Evolutionary conservation across 2,113 vertebrate species (phyloP).

Genomic region (Oncorhynchus clarkii): DNA sequence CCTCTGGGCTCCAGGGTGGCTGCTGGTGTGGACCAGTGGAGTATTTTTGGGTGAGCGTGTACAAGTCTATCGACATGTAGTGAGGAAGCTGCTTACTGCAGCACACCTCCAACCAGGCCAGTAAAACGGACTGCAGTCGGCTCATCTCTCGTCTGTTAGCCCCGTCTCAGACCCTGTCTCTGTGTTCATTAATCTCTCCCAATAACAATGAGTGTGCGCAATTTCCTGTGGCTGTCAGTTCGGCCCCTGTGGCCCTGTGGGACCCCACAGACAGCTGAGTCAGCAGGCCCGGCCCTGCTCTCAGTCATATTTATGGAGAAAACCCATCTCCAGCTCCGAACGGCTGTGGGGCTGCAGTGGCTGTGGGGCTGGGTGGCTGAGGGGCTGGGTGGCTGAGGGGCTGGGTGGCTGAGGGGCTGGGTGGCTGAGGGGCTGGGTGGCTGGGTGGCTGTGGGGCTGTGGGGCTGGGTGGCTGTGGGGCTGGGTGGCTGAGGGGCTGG

Average conservation of each 20-base stretch:
- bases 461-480: no score
- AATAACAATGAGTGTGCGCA: neutral
- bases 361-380: conserved; percentile 32
- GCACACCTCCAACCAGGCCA: no score
- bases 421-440: neutral
- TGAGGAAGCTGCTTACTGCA: neutral
- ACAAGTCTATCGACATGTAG: neutral
- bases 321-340: conserved; percentile 27
- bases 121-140: neutral
- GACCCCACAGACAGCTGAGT: conserved; percentile 63
- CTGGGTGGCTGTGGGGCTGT: no score
- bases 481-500: neutral
- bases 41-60: neutral
- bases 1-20: neutral
- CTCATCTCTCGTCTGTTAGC: neutral
- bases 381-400: no score
- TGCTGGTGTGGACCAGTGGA: neutral
- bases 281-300: conserved; percentile 49
- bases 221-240: conserved; percentile 10
- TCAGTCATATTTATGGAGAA: conserved; percentile 60
- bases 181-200: conserved; percentile 14
- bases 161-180: neutral
- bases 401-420: no score
- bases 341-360: neutral
- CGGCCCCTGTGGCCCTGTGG: conserved; percentile 30